Evolutionary conservation across 2,113 vertebrate species (phyloP).

Genomic region (Podarcis muralis): DNA sequence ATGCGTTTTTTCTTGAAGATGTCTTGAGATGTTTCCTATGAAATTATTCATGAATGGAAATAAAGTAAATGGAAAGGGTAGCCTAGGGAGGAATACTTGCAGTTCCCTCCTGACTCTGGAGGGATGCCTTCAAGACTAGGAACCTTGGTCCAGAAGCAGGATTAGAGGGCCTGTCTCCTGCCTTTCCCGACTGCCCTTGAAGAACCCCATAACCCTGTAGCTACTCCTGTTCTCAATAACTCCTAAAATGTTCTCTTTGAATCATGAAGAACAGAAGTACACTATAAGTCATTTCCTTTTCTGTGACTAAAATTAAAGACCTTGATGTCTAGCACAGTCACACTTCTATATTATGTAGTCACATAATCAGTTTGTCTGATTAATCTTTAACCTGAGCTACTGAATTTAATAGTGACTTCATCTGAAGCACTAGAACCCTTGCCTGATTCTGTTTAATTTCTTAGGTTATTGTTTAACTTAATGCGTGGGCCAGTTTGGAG

Average conservation of each 20-base stretch:
- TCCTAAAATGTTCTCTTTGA: too few relatives aligned
- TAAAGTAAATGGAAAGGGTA: not conserved
- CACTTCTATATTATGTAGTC: slow-evolving; percentile 1
- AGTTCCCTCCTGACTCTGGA: too few relatives aligned
- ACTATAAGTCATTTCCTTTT: not conserved
- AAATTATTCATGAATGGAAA: not conserved
- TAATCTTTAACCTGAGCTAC: not conserved
- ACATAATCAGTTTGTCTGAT: not conserved
- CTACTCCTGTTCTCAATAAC: too few relatives aligned
- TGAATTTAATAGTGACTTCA: not conserved
- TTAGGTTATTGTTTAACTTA: not conserved
- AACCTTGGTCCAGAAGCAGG: too few relatives aligned
- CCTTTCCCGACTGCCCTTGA: too few relatives aligned
- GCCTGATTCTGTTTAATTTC: not conserved
- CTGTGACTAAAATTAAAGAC: not conserved
- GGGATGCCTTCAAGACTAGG: too few relatives aligned
- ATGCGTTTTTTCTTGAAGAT: too few relatives aligned
- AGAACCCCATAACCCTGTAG: too few relatives aligned
- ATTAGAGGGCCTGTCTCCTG: too few relatives aligned
- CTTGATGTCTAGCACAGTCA: not conserved
- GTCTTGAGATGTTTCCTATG: too few relatives aligned
- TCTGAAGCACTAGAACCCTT: not conserved
- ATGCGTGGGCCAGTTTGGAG: not conserved
- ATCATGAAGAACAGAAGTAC: too few relatives aligned
- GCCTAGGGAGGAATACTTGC: not conserved